Percentiles rank a stretch among this genome's conserved stretches.
phyloP scores from a whole-genome alignment of 2,888 invertebrate species.

The Trimorus sp. region DNA sequence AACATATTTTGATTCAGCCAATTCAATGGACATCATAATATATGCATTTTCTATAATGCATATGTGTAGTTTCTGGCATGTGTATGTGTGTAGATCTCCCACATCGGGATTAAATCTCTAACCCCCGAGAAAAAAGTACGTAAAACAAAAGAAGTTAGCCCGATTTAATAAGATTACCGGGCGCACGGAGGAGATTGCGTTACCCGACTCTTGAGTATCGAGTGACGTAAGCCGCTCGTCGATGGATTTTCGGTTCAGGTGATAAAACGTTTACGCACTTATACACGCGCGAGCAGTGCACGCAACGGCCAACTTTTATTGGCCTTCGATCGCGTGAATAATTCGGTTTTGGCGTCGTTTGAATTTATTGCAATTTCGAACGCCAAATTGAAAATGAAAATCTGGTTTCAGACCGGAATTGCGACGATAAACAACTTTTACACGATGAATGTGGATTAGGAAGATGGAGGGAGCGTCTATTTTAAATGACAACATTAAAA shows the following conservation, averaged over 20 bases:
- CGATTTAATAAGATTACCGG: slow-evolving; percentile 76
- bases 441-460: too few relatives aligned
- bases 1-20: slow-evolving; percentile 53
- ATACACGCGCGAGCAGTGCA: not conserved
- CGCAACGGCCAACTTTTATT: slow-evolving; percentile 8
- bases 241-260: slow-evolving; percentile 33
- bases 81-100: slow-evolving; percentile 33
- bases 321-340: too few relatives aligned
- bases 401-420: too few relatives aligned
- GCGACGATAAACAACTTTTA: too few relatives aligned
- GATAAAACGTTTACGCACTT: slow-evolving; percentile 40
- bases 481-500: too few relatives aligned
- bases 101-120: slow-evolving; percentile 73
- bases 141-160: slow-evolving; percentile 75
- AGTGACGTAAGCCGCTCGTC: slow-evolving; percentile 60
- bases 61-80: slow-evolving; percentile 36
- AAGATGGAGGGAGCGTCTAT: too few relatives aligned
- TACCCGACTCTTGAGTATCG: slow-evolving; percentile 74
- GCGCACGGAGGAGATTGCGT: slow-evolving; percentile 74
- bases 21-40: too few relatives aligned
- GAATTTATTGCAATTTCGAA: too few relatives aligned
- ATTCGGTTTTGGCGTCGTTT: too few relatives aligned
- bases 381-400: too few relatives aligned
- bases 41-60: too few relatives aligned
- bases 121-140: slow-evolving; percentile 73